phyloP scores from a whole-genome alignment of 1,140 invertebrate species.

The Nixonia krombeini region DNA sequence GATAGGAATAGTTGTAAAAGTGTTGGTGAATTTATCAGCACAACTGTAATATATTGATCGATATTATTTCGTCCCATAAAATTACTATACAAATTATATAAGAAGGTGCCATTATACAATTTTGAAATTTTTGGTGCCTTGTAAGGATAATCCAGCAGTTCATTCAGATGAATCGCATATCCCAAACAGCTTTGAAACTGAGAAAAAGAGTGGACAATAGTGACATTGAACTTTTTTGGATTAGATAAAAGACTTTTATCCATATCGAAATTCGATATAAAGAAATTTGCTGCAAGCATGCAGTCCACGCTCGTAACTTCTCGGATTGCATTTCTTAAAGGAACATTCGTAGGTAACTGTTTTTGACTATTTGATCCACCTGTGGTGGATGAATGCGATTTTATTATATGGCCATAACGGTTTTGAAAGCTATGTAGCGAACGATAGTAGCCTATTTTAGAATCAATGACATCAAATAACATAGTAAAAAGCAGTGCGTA shows the following conservation, averaged over 20 bases:
- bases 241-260: slow-evolving; percentile 74
- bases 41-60: slow-evolving; percentile 69
- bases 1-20: slow-evolving; percentile 67
- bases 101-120: slow-evolving; percentile 80
- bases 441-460: slow-evolving; percentile 65
- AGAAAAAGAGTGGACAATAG: slow-evolving; percentile 78
- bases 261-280: slow-evolving; percentile 77
- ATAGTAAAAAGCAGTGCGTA: slow-evolving; percentile 76
- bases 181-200: slow-evolving; percentile 80
- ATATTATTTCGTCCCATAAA: slow-evolving; percentile 73
- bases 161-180: slow-evolving; percentile 77
- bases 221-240: slow-evolving; percentile 75
- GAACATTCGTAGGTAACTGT: slow-evolving; percentile 9
- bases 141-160: slow-evolving; percentile 75
- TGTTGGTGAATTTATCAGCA: slow-evolving; percentile 70
- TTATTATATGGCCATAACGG: slow-evolving; percentile 32
- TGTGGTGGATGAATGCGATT: no score
- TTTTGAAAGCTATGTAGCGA: slow-evolving; percentile 39
- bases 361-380: slow-evolving; percentile 1
- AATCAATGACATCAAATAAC: slow-evolving; percentile 76
- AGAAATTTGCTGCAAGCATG: slow-evolving; percentile 73
- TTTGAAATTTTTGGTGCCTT: slow-evolving; percentile 71
- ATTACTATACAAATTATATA: slow-evolving; percentile 79
- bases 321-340: slow-evolving; percentile 42
- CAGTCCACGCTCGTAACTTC: slow-evolving; percentile 73